Base-by-base conservation (phyloP, 2,113 vertebrate genomes). In the Lampris megalopsis region DNA sequence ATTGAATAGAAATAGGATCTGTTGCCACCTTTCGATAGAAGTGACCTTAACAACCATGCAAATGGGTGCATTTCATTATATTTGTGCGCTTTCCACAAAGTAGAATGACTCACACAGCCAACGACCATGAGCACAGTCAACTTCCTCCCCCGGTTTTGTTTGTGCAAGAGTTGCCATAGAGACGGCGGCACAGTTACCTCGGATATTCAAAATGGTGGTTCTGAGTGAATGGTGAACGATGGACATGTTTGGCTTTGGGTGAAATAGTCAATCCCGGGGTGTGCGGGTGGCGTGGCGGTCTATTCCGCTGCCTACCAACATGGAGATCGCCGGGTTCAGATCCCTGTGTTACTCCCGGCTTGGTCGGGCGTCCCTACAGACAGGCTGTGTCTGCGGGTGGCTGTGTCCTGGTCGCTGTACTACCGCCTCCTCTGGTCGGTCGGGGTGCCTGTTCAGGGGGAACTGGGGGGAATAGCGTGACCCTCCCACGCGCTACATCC, bases 131-230 rank as follows among this genome's bases (percentile, higher is more conserved):
- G 37, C 58, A 76, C 74, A 62, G 43, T 70, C 77, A 47, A 50
- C 66, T 72, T 70, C 60, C 58, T 74, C 75, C 48, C 61, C 62
- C 71, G n/a, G 5, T 74, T 75, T 52, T 84, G 70, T 84, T 88
- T 83, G 53, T 72, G 73, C 56, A 40, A 47, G 43, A 43, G 74
- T 88, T 81, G 56, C 80, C 79, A 88, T 85, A 75, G 77, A 82
- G 68, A 86, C 47, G 24, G 54, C 47, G 24, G 54, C 65, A 68
- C 76, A 78, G 60, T 61, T 83, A 60, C 61, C 58, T 84, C 80
- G 58, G 54, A 68, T 73, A 77, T 59, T 67, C 53, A 59, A 35
- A 49, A 53, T 61, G 38, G 50, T 73, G 54, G 45, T 73, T 2
- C 68, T 56, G 49, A 57, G 9, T 56, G 67, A 81, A 79, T 59